These are phyloP conservation scores for Copidosoma aretas DNA, from an alignment of 2,888 invertebrate genomes.

Conservation along the genomic window DNA sequence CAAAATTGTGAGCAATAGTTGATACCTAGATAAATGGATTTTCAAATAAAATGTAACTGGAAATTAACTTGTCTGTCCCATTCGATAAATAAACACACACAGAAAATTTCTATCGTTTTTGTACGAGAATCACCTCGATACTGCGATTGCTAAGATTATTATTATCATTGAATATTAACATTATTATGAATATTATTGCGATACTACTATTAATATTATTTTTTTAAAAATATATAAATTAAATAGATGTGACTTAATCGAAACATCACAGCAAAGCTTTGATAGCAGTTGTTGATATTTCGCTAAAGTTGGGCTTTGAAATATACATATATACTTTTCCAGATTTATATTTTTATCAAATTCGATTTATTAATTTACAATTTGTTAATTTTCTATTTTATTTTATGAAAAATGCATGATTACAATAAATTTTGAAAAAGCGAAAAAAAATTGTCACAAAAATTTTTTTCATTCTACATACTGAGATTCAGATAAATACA, in stretches of 20 bases:
- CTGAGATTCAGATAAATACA: too few species aligned
- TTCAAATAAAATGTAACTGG: constrained; percentile 34
- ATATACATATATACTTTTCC: constrained; percentile 16
- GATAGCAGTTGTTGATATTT: constrained; percentile 21
- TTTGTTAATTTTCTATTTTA: not conserved
- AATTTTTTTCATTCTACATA: too few species aligned
- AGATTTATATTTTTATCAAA: constrained; percentile 3
- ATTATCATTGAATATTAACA: constrained; percentile 44
- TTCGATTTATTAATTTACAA: not conserved
- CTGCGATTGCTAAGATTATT: constrained; percentile 46
- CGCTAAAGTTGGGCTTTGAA: constrained; percentile 15
- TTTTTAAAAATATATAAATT: constrained; percentile 38
- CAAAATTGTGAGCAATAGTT: constrained; percentile 5
- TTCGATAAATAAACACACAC: constrained; percentile 16
- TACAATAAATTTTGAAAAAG: too few species aligned
- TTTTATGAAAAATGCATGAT: too few species aligned
- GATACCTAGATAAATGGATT: constrained; percentile 25
- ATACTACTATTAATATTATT: constrained; percentile 47
- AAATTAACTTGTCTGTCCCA: constrained; percentile 21
- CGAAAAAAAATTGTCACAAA: too few species aligned
- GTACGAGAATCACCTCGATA: constrained; percentile 44
- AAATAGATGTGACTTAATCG: constrained; percentile 31
- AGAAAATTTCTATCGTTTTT: constrained; percentile 40
- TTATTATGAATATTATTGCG: constrained; percentile 48
- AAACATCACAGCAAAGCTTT: constrained; percentile 18